These are phyloP conservation scores for Danio tinwini DNA, from an alignment of 2,797 vertebrate genomes.

Conservation along the genomic window DNA sequence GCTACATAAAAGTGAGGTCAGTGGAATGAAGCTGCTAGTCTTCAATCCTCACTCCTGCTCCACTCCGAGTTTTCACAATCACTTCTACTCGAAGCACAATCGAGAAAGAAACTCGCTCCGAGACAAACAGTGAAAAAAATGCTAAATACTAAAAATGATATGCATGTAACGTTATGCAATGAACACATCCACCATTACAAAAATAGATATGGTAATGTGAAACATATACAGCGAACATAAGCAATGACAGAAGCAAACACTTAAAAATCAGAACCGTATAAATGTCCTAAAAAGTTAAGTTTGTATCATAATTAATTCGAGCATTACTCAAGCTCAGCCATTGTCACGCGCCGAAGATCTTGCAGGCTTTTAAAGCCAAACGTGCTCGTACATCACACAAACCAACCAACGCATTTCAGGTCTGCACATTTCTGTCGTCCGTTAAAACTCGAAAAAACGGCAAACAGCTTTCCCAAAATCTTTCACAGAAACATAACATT, in stretches of 20 bases:
- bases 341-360: conserved; percentile 1
- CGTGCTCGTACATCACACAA: conserved; percentile 15
- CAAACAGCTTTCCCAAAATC: neutral
- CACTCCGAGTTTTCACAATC: neutral
- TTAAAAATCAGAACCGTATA: neutral
- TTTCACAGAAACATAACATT: neutral
- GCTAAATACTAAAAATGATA: no score
- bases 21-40: neutral
- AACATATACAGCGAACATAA: neutral
- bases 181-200: neutral
- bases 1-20: no score
- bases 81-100: neutral
- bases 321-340: neutral
- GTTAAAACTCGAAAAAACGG: neutral
- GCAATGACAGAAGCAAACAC: neutral
- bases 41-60: neutral
- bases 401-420: conserved; percentile 8
- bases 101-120: conserved; percentile 1
- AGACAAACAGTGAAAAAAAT: neutral
- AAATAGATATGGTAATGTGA: neutral
- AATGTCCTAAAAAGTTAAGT: neutral
- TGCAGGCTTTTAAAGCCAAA: conserved; percentile 16
- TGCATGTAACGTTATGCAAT: no score
- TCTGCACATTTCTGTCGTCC: neutral
- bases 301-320: neutral